These are phyloP conservation scores for Battus philenor DNA, from an alignment of 1,140 invertebrate species.

Conservation along the genomic window DNA sequence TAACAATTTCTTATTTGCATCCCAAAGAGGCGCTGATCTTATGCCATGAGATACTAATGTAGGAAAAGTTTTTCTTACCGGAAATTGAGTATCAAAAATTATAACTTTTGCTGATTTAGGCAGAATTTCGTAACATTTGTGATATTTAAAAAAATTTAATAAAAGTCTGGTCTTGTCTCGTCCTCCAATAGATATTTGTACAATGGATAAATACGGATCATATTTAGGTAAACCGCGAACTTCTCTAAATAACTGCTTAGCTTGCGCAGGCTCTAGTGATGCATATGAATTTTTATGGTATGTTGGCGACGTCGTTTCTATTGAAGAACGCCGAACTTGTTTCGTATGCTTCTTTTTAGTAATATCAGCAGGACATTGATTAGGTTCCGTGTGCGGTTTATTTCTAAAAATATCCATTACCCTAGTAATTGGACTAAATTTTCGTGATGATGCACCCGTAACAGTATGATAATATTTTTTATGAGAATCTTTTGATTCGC, in stretches of 20 bases:
- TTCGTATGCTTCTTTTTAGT: conserved; percentile 55
- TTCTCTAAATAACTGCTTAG: conserved; percentile 69
- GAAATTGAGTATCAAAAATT: conserved; percentile 69
- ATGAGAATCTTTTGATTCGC: conserved; percentile 56
- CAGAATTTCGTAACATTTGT: conserved; percentile 69
- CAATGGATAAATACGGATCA: conserved; percentile 69
- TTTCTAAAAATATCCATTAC: conserved; percentile 69
- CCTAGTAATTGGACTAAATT: conserved; percentile 63
- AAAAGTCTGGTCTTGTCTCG: conserved; percentile 67
- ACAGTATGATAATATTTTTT: conserved; percentile 72
- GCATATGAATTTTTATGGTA: conserved; percentile 71
- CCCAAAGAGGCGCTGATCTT: conserved; percentile 65
- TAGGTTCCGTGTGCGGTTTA: conserved; percentile 50
- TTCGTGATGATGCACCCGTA: conserved; percentile 61
- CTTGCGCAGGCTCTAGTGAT: conserved; percentile 59
- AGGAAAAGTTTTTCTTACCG: conserved; percentile 68
- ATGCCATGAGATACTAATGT: conserved; percentile 67
- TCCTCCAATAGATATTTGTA: conserved; percentile 68
- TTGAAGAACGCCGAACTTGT: conserved; percentile 57
- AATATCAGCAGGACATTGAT: conserved; percentile 36
- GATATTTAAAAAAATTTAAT: conserved; percentile 70
- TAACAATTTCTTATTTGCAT: conserved; percentile 60
- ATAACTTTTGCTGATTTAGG: conserved; percentile 72
- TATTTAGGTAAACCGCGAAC: conserved; percentile 65
- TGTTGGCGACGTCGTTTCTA: conserved; percentile 65